A percentile compares a stretch with the other conserved stretches of the same genome.
phyloP scores from a whole-genome alignment of 2,113 vertebrate species.

The Fukomys damarensis region DNA sequence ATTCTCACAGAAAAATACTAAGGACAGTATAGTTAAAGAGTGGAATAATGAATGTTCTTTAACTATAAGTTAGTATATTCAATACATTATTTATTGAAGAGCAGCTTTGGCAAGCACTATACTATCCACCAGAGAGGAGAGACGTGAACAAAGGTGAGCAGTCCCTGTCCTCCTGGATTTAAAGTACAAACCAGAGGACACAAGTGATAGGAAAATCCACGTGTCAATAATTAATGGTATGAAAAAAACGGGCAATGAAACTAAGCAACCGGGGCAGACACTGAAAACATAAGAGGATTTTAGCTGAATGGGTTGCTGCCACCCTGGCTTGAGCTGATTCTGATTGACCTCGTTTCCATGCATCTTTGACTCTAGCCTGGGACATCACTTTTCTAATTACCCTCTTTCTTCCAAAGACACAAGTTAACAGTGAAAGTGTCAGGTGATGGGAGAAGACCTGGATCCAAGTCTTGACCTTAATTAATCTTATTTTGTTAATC shows the following conservation, averaged over 20 bases:
- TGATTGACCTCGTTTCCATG: not conserved
- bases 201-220: not conserved
- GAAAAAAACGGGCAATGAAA: not conserved
- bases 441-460: not conserved
- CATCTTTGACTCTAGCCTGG: not conserved
- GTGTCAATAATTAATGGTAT: not conserved
- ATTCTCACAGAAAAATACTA: conserved; percentile 8
- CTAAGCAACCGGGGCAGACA: not conserved
- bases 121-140: not conserved
- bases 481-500: not conserved
- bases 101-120: not conserved
- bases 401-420: not conserved
- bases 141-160: not conserved
- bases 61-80: not conserved
- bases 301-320: not conserved
- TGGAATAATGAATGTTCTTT: not conserved
- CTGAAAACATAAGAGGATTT: not conserved
- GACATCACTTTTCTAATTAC: not conserved
- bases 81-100: not conserved
- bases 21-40: not conserved
- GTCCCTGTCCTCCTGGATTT: not conserved
- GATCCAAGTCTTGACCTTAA: not conserved
- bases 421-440: not conserved
- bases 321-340: not conserved
- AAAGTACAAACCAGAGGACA: not conserved